These are phyloP conservation scores for Cynopterus brachyotis DNA, from an alignment of 2,113 vertebrate species.

Conservation along the genomic window DNA sequence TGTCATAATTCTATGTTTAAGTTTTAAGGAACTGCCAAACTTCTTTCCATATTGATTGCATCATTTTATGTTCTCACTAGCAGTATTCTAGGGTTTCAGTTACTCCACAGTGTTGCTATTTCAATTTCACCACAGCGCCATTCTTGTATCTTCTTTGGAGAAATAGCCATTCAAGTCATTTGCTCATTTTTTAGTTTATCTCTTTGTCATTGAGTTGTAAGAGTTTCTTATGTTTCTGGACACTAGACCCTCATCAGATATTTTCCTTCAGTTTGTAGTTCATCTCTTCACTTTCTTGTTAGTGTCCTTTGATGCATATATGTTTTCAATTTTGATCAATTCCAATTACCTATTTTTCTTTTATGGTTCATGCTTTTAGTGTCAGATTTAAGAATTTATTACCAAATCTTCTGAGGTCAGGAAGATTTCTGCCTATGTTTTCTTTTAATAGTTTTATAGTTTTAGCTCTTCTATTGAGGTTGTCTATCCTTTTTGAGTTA, in stretches of 20 bases:
- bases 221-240: not conserved
- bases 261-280: not conserved
- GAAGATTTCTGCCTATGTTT: not conserved
- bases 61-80: not conserved
- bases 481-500: not conserved
- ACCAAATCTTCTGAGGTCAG: not conserved
- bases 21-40: not conserved
- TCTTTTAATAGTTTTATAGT: not conserved
- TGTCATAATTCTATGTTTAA: not conserved
- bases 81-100: not conserved
- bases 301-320: not conserved
- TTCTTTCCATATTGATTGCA: not conserved
- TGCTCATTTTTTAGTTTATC: not conserved
- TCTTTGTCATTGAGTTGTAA: not conserved
- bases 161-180: not conserved
- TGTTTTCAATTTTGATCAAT: not conserved
- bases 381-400: not conserved
- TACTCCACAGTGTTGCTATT: not conserved
- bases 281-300: not conserved
- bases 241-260: not conserved
- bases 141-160: not conserved
- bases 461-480: not conserved
- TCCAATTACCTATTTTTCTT: not conserved
- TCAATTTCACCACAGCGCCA: not conserved
- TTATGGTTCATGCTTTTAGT: not conserved